phyloP scores from a whole-genome alignment of 2,797 vertebrate genomes.

The Clarias platycephalus region DNA sequence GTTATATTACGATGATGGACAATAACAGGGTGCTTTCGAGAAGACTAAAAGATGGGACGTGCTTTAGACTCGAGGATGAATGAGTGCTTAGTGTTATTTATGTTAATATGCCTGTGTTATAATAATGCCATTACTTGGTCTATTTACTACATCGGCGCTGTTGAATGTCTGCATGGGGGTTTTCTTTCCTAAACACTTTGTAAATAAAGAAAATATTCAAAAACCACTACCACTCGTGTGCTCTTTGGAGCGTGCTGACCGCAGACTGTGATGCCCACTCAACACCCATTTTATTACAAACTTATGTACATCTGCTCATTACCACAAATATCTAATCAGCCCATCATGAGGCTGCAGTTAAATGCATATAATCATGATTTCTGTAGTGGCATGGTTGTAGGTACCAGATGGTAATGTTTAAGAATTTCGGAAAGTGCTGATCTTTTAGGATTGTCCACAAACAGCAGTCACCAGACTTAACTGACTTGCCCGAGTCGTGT shows the following conservation, averaged over 20 bases:
- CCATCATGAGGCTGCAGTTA: not conserved
- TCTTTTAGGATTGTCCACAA: not conserved
- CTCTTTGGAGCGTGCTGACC: constrained; percentile 4
- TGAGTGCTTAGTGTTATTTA: constrained; percentile 28
- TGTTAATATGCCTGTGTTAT: constrained; percentile 38
- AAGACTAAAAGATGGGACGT: not conserved
- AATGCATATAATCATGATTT: not conserved
- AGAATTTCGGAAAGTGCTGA: not conserved
- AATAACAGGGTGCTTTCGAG: constrained; percentile 20
- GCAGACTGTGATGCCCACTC: not conserved
- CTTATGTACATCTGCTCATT: no score
- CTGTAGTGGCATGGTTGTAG: not conserved
- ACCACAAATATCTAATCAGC: not conserved
- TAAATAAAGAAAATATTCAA: constrained; percentile 57
- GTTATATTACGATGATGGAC: constrained; percentile 15
- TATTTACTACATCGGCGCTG: constrained; percentile 36
- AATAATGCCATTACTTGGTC: constrained; percentile 32
- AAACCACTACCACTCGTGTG: constrained; percentile 10
- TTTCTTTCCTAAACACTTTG: constrained; percentile 55
- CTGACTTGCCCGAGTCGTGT: no score
- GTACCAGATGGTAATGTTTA: not conserved
- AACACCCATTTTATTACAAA: no score
- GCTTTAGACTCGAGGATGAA: constrained; percentile 4
- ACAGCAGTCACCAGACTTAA: not conserved
- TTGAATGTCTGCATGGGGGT: constrained; percentile 50